Evolutionary conservation across 2,797 vertebrate species (phyloP).

Genomic region (Threskiornis aethiopicus): DNA sequence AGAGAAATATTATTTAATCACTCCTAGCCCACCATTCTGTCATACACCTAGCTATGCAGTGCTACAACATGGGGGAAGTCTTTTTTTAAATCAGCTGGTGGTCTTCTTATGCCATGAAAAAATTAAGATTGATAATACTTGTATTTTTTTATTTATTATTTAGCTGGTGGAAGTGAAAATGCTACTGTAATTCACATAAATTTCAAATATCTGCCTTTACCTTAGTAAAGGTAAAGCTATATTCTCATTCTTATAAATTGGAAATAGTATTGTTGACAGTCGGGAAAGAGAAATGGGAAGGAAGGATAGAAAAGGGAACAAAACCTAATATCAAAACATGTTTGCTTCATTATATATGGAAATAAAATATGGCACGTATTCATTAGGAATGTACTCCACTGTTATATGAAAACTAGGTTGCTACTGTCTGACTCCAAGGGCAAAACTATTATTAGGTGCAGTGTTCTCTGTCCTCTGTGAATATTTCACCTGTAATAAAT

Average conservation of each 20-base stretch:
- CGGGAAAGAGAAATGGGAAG: background rate
- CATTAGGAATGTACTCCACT: constrained; percentile 14
- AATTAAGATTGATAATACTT: background rate
- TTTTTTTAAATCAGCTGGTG: background rate
- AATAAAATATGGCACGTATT: constrained; percentile 6
- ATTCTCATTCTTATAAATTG: background rate
- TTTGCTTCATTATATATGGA: background rate
- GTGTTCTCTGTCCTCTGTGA: background rate
- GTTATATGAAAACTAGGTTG: background rate
- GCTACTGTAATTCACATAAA: background rate
- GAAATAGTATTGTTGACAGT: background rate
- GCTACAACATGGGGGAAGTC: background rate
- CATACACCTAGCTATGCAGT: background rate
- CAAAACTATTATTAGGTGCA: background rate
- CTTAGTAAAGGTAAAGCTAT: background rate
- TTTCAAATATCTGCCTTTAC: background rate
- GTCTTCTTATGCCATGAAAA: background rate
- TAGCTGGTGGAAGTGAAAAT: background rate
- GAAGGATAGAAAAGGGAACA: background rate
- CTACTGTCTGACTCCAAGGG: background rate
- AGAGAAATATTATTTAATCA: background rate
- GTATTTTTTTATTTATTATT: background rate
- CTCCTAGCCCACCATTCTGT: background rate
- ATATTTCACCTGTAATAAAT: background rate
- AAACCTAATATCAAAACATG: background rate